A percentile compares a stretch with the other conserved stretches of the same genome.
These are phyloP conservation scores for Aleiodes alternator DNA, from an alignment of 2,888 invertebrate genomes.

Conservation along the genomic window DNA sequence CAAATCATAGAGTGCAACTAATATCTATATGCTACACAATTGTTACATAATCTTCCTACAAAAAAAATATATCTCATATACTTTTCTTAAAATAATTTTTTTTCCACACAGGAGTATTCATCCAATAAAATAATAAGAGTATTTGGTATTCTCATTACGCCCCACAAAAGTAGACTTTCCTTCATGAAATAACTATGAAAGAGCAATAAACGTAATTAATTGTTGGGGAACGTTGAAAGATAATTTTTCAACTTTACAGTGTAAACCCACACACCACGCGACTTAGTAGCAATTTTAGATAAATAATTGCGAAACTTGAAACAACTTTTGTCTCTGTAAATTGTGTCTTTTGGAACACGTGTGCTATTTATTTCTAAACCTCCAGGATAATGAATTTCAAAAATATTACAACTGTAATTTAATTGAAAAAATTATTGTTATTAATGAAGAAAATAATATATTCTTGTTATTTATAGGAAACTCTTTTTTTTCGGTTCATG, in stretches of 20 bases:
- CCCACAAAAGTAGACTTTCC: too few species aligned
- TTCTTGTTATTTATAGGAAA: neutral
- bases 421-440: slow-evolving; percentile 14
- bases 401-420: slow-evolving; percentile 14
- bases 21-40: too few species aligned
- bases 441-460: neutral
- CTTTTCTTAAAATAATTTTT: too few species aligned
- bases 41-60: too few species aligned
- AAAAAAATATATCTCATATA: too few species aligned
- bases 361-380: slow-evolving; percentile 35
- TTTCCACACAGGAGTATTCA: neutral
- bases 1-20: too few species aligned
- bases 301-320: slow-evolving; percentile 74
- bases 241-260: slow-evolving; percentile 49
- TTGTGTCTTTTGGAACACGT: slow-evolving; percentile 40
- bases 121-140: neutral
- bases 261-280: slow-evolving; percentile 69
- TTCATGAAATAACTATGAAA: slow-evolving; percentile 63
- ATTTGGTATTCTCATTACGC: slow-evolving; percentile 45
- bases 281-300: slow-evolving; percentile 70
- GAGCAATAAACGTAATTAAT: slow-evolving; percentile 75
- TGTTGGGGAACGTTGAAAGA: slow-evolving; percentile 49
- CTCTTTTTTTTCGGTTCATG: slow-evolving; percentile 39
- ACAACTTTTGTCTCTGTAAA: slow-evolving; percentile 43
- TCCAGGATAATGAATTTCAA: slow-evolving; percentile 15